Conservation (phyloP, 2,888 invertebrate species). For the Cepaea hortensis region DNA sequence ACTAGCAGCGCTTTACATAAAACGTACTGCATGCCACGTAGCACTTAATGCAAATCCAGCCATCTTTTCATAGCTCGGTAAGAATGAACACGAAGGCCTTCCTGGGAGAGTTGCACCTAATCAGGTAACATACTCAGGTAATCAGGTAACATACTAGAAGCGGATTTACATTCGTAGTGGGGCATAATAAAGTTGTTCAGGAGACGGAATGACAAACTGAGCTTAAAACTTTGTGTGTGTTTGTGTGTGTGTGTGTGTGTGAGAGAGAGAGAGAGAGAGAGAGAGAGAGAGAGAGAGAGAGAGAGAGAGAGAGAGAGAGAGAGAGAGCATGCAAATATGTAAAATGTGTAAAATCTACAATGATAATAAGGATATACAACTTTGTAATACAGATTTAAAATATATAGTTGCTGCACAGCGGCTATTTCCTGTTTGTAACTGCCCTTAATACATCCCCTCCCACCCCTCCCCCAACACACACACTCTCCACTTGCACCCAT, state of each 20-base stretch:
- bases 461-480: too few species aligned
- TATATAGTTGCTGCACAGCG: too few species aligned
- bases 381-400: too few species aligned
- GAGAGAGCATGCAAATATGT: too few species aligned
- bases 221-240: constrained; percentile 19
- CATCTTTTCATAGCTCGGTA: constrained; percentile 14
- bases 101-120: constrained; percentile 32
- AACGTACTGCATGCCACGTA: constrained; percentile 42
- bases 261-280: too few species aligned
- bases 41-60: constrained; percentile 34
- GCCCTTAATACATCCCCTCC: too few species aligned
- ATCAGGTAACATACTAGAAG: constrained; percentile 30
- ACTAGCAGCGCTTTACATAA: constrained; percentile 35
- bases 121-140: constrained; percentile 26
- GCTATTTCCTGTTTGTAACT: too few species aligned
- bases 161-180: constrained; percentile 34
- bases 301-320: too few species aligned
- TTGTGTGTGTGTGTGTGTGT: not conserved
- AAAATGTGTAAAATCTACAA: too few species aligned
- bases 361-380: too few species aligned
- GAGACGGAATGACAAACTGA: constrained; percentile 37
- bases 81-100: not conserved
- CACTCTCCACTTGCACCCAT: too few species aligned
- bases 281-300: too few species aligned
- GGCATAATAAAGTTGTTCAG: constrained; percentile 38